These are phyloP conservation scores for Cyphomyrmex costatus DNA, from an alignment of 1,140 invertebrate species.

Conservation along the genomic window DNA sequence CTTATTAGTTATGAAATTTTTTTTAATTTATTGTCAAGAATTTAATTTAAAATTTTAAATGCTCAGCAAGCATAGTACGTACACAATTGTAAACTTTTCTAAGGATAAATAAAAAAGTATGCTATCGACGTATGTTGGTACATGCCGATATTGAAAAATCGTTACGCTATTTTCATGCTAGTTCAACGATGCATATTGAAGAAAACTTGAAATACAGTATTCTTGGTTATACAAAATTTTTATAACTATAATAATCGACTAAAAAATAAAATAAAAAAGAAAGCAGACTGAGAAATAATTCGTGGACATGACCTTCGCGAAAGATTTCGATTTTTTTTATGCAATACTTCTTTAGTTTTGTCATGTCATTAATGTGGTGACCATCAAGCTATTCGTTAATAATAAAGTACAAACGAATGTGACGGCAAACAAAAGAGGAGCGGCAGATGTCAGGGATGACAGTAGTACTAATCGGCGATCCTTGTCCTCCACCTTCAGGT, in stretches of 20 bases:
- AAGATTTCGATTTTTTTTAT: neutral
- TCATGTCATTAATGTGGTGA: conserved; percentile 15
- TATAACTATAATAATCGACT: neutral
- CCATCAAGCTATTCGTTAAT: conserved; percentile 29
- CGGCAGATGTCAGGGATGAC: conserved; percentile 11
- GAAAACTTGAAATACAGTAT: conserved; percentile 2
- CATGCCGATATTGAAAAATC: neutral
- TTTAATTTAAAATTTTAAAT: conserved; percentile 9
- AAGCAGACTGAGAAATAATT: neutral
- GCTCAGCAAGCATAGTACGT: neutral
- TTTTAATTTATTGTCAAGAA: neutral
- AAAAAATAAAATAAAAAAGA: neutral
- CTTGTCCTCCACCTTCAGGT: neutral
- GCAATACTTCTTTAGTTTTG: conserved; percentile 38
- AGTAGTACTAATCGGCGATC: conserved; percentile 35
- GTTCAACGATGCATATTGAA: neutral
- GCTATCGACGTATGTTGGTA: neutral
- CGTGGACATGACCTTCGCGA: too few species aligned
- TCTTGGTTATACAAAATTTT: neutral
- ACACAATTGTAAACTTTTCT: neutral
- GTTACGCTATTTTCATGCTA: neutral
- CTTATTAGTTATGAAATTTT: neutral
- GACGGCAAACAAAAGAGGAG: conserved; percentile 35
- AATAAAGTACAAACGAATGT: conserved; percentile 33
- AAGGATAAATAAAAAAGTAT: neutral